phyloP scores from a whole-genome alignment of 2,113 vertebrate genomes.

The Cromileptes altivelis region DNA sequence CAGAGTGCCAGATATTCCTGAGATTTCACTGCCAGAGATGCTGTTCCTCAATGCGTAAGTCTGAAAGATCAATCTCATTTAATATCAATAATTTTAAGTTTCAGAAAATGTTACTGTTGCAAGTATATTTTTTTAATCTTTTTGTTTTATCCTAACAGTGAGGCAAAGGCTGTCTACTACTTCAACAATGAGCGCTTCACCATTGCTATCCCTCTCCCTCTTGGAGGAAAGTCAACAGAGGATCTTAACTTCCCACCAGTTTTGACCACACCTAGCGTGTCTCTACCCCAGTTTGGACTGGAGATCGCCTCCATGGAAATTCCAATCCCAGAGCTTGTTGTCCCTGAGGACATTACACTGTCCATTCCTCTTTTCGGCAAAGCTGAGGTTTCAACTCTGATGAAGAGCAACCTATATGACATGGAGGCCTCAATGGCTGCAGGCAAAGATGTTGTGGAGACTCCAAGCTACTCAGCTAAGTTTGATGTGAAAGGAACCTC shows the following conservation, averaged over 20 bases:
- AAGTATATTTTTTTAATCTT: no score
- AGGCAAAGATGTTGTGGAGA: constrained; percentile 84
- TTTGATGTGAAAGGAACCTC: constrained; percentile 86
- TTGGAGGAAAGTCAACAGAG: constrained; percentile 89
- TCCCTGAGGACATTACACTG: constrained; percentile 85
- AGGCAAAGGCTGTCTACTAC: constrained; percentile 86
- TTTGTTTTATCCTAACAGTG: constrained; percentile 82
- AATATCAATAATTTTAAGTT: no score
- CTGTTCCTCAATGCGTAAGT: constrained; percentile 91
- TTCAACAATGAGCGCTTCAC: constrained; percentile 86
- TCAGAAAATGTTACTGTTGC: no score
- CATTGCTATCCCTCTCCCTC: constrained; percentile 88
- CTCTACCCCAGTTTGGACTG: constrained; percentile 85
- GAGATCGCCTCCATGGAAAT: constrained; percentile 84
- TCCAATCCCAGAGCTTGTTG: constrained; percentile 85
- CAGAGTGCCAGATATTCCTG: constrained; percentile 85
- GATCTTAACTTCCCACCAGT: constrained; percentile 84
- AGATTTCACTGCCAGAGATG: constrained; percentile 88
- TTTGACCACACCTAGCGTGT: constrained; percentile 85
- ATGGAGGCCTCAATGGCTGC: constrained; percentile 86
- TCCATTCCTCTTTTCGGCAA: constrained; percentile 88
- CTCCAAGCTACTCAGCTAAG: constrained; percentile 78
- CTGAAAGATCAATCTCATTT: no score
- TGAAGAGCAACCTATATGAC: constrained; percentile 93
- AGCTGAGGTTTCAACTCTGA: constrained; percentile 86